phyloP scores from a whole-genome alignment of 2,888 invertebrate genomes.

The Agrochola circellaris region DNA sequence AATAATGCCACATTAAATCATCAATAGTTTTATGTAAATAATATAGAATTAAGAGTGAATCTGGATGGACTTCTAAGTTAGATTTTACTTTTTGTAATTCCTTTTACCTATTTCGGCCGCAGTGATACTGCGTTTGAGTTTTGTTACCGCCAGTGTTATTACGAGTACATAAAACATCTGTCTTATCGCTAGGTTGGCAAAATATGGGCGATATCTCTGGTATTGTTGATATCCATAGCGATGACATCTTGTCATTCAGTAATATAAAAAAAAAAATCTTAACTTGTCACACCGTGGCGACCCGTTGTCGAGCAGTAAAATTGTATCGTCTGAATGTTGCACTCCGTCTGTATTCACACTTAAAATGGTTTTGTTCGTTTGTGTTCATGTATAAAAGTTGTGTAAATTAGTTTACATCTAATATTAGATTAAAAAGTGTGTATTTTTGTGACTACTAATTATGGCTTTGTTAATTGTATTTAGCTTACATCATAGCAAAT shows the following conservation, averaged over 20 bases:
- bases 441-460: constrained; percentile 54
- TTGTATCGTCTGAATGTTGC: not conserved
- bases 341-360: not conserved
- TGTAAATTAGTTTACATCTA: constrained; percentile 51
- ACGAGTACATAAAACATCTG: no score
- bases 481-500: constrained; percentile 7
- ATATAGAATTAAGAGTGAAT: constrained; percentile 20
- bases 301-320: not conserved
- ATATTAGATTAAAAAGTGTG: constrained; percentile 39
- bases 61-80: not conserved
- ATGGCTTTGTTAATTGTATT: constrained; percentile 35
- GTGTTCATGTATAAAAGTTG: constrained; percentile 29
- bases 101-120: no score
- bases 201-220: no score
- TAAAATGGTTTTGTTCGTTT: constrained; percentile 27
- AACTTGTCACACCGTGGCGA: no score
- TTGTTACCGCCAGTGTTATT: no score
- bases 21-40: constrained; percentile 31
- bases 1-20: constrained; percentile 9
- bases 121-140: no score
- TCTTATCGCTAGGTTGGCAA: no score
- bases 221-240: no score
- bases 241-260: no score
- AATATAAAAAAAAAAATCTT: no score
- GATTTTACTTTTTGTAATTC: no score